Base-by-base conservation (phyloP, 2,113 vertebrate species). In the Condylura cristata region DNA sequence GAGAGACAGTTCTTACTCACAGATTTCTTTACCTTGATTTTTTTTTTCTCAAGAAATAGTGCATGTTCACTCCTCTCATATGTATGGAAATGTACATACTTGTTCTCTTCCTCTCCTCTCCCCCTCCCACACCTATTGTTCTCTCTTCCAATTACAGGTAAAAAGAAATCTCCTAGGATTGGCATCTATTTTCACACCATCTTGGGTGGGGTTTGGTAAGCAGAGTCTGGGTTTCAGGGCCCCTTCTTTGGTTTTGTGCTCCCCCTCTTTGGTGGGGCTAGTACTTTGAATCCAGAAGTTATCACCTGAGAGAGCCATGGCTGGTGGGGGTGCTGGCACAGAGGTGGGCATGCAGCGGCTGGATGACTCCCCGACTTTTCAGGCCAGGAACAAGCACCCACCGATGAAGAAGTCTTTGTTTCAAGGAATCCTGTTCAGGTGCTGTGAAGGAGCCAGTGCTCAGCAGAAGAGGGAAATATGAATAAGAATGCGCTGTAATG, bases 351-450 rank as follows among this genome's bases (percentile, higher is more conserved):
- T 5, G 18, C 32, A 68, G 48, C 13, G n/a, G 26, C 65, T 39
- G 32, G 17, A 32, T 75, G 58, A 37, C 18, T 56, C 46, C 28
- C 22, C 26, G 24, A 51, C 20, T 53, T 60, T 89, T 41, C n/a
- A 61, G 53, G 26, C 44, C 26, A 30, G 78, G 48, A 86, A 51
- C 78, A 37, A 34, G 48, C 34, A 88, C 37, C 34, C 28, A 39
- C 39, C 75, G 58, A 61, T 46, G 16, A 44, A 90, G 74, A 58
- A 78, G 74, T 37, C 26, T 85, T 89, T 70, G 46, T 68, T 80
- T 75, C 78, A 74, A 75, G 51, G 70, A 86, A 89, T 94, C 94
- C 65, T 87, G 32, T 61, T 92, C 76, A 53, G 60, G 17, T 53
- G 76, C 72, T 71, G 86, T 71, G 53, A 93, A 70, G 74, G 88